Evolutionary conservation across 2,797 vertebrate species (phyloP).

Genomic region (Tapera naevia): DNA sequence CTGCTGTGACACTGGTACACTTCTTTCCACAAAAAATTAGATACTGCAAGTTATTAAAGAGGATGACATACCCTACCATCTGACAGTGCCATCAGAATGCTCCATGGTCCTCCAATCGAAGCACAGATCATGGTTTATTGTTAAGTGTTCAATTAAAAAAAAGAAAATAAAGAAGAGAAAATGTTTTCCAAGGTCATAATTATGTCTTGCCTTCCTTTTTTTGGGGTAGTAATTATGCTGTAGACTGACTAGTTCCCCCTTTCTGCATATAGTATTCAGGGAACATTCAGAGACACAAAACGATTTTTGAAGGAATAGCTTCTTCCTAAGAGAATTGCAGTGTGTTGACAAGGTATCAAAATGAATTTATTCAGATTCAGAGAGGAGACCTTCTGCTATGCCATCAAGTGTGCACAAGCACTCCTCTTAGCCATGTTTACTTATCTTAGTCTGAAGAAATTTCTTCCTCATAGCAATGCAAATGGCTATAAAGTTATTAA

Average conservation of each 20-base stretch:
- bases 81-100: not conserved
- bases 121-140: not conserved
- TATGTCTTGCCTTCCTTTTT: not conserved
- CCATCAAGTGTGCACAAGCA: rapidly evolving
- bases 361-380: not conserved
- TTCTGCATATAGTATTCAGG: not conserved
- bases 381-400: not conserved
- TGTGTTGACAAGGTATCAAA: not conserved
- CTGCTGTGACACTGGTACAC: not conserved
- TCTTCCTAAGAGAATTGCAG: not conserved
- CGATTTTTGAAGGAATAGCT: not conserved
- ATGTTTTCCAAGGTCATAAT: not conserved
- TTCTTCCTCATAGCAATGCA: not conserved
- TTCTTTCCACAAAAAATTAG: not conserved
- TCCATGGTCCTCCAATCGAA: not conserved
- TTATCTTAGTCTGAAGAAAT: not conserved
- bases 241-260: not conserved
- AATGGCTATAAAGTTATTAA: not conserved
- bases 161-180: not conserved
- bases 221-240: not conserved
- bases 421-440: not conserved
- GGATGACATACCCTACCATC: not conserved
- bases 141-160: not conserved
- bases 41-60: not conserved
- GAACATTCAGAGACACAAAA: not conserved